phyloP scores from a whole-genome alignment of 2,888 invertebrate genomes.

The Lamproptera curius region DNA sequence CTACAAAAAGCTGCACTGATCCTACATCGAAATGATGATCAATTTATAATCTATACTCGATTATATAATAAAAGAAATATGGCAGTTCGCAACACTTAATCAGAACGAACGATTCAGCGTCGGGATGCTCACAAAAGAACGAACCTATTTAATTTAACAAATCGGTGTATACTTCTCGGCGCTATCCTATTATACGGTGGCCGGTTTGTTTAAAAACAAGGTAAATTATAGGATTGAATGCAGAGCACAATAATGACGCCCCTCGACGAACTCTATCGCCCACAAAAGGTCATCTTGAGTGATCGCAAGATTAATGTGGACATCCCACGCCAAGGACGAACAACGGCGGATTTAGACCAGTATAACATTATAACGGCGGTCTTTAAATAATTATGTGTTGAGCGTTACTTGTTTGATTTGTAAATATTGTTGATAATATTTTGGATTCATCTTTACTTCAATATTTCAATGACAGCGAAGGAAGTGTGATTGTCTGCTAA shows the following conservation, averaged over 20 bases:
- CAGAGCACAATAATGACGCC: constrained; percentile 58
- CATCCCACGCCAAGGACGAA: constrained; percentile 22
- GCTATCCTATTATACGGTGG: constrained; percentile 30
- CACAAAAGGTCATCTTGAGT: constrained; percentile 66
- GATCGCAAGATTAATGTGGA: constrained; percentile 42
- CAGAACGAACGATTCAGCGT: not conserved
- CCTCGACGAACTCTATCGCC: constrained; percentile 55
- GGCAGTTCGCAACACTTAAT: not conserved
- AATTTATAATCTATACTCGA: not conserved
- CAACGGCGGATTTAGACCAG: too few relatives aligned
- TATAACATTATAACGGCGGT: too few relatives aligned
- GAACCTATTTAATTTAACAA: constrained; percentile 23
- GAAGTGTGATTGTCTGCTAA: too few relatives aligned
- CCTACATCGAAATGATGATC: too few relatives aligned
- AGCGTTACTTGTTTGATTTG: too few relatives aligned
- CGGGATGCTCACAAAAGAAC: constrained; percentile 13
- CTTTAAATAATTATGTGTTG: too few relatives aligned
- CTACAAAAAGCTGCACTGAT: too few relatives aligned
- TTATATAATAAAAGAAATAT: not conserved
- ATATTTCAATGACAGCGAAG: too few relatives aligned
- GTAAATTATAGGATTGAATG: constrained; percentile 63
- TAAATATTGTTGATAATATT: too few relatives aligned
- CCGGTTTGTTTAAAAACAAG: constrained; percentile 48
- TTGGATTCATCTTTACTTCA: too few relatives aligned
- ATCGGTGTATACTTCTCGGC: constrained; percentile 17